Conservation (phyloP, 2,888 invertebrate species). For the Helleia helle region DNA sequence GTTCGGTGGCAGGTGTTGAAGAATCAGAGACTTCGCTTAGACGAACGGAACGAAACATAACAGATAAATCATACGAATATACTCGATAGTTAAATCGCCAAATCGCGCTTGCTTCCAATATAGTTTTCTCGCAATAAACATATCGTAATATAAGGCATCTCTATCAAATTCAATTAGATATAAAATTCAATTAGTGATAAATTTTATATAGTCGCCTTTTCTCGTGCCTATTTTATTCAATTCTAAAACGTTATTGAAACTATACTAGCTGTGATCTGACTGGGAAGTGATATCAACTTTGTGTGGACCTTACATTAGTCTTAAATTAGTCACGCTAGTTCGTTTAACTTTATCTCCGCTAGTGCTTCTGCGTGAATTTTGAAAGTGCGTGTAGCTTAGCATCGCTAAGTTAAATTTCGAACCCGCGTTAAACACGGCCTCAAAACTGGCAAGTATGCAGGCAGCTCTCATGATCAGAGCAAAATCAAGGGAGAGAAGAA, state of each 20-base stretch:
- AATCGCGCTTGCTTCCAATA: conserved; percentile 71
- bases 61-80: conserved; percentile 27
- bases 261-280: conserved; percentile 55
- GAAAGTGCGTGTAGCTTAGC: conserved; percentile 18
- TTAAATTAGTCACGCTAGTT: conserved; percentile 36
- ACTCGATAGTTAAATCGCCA: conserved; percentile 46
- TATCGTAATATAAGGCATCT: conserved; percentile 53
- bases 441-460: conserved; percentile 86
- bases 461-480: conserved; percentile 94
- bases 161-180: conserved; percentile 42
- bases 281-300: conserved; percentile 48
- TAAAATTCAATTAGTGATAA: conserved; percentile 44
- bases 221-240: conserved; percentile 62
- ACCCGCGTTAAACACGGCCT: conserved; percentile 42
- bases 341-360: not conserved
- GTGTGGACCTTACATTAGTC: conserved; percentile 13
- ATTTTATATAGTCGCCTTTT: conserved; percentile 55
- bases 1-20: conserved; percentile 66
- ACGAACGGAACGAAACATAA: conserved; percentile 67
- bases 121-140: conserved; percentile 57
- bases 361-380: not conserved
- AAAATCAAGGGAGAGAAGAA: conserved; percentile 89
- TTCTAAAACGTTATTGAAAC: conserved; percentile 56
- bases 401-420: conserved; percentile 32
- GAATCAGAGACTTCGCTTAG: conserved; percentile 66